Base-by-base conservation (phyloP, 2,113 vertebrate genomes). In the Notothenia coriiceps region DNA sequence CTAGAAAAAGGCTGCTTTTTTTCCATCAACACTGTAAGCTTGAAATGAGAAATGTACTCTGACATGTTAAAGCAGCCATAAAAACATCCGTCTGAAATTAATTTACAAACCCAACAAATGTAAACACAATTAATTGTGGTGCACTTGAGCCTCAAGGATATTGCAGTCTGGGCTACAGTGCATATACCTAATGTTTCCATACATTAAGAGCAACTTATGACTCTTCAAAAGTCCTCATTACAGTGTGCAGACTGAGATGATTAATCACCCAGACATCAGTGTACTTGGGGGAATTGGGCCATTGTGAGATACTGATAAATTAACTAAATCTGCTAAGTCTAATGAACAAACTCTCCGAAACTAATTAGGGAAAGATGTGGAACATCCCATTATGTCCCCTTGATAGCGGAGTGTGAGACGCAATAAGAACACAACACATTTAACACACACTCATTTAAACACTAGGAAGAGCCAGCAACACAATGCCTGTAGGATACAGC, bases 281-380 rank as follows among this genome's bases (percentile, higher is more conserved):
- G 77, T 57, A 77, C 83, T 44, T 52, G 47, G 61, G 79, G 83
- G 85, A 86, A 80, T 57, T 54, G 49, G 77, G 75, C 46, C 67
- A 75, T 35, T 84, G 73, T 82, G 70, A 88, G 84, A 85, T 59
- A 77, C 49, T 70, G 74, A 84, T 81, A 86, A 89, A 80, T 90
- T 89, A 84, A 88, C 79, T 51, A 76, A 78, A 88, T 87, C 77
- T 87, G 77, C 79, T 63, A 85, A 85, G 77, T 86, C 84, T 84
- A 91, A 92, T 88, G 84, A 93, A 88, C 89, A 91, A 65, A 74
- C 68, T 88, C 68, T 88, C 83, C 13, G 49, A 85, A 91, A 87
- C 82, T 92, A 92, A 93, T 93, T 93, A 89, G 72, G 52, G 33
- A 73, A 81, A 86, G 71, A 85, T 85, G 63, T 84, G 87, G 80